Evolutionary conservation across 2,113 vertebrate genomes (phyloP), one percentile per base, ranked within the genome.

Genomic region (Mirounga angustirostris): DNA sequence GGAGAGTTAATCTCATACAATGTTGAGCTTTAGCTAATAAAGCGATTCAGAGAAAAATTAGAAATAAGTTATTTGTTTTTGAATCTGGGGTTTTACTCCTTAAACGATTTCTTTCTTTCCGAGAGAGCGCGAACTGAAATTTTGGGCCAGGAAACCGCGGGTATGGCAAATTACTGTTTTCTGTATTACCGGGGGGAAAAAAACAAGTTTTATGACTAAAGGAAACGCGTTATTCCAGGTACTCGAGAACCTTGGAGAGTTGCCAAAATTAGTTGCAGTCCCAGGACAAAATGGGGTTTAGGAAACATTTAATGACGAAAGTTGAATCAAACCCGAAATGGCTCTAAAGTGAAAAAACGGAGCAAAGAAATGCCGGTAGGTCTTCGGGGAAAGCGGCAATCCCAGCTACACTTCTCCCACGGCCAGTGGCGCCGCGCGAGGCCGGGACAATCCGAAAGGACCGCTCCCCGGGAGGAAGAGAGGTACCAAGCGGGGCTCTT

Each of bases 271-370:
- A 95, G 89, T 94, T 95, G 59, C 28, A 83, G 90, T 96, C 91
- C 87, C 92, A 94, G 67, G 74, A 93, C 87, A 97, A 96, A 98
- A 95, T 78, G 97, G 90, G 96, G 61, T 80, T 96, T 79, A 74
- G 30, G 76, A 84, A 97, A 88, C 92, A 76, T 94, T 87, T 90
- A 67, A 95, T 73, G 67, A 92, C 58, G 26, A 96, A 97, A 98
- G 96, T 98, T 98, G 56, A 90, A 67, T 80, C 91, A 46, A 90
- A 92, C 69, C 82, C 80, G 83, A 97, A 88, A 96, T 28, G 91
- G 46, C 63, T 94, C 67, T 58, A 69, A 92, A 87, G 80, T 97
- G 80, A 87, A 95, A 96, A 98, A 26, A 87, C 22, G 2, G 33
- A 89, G 93, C 67, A 83, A 73, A 95, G 74, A 94, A 80, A 94